Conservation (phyloP, 2,113 vertebrate species). For the Caranx ignobilis region DNA sequence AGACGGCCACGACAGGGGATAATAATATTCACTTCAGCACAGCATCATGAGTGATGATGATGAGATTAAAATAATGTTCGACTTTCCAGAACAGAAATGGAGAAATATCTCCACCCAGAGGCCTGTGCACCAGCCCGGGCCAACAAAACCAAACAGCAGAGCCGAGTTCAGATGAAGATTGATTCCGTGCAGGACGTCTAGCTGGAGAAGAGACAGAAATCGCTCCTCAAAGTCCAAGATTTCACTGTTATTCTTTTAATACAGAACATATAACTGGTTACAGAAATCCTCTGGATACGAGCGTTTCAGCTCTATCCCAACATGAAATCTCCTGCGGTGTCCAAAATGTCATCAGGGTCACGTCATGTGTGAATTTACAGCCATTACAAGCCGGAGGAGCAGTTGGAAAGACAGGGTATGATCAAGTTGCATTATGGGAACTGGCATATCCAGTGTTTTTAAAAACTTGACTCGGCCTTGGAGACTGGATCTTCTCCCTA, state of each 20-base stretch:
- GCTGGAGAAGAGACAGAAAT: not conserved
- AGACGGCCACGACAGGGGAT: no score
- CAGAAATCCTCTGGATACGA: not conserved
- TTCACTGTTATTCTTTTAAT: not conserved
- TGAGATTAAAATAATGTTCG: no score
- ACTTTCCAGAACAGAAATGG: not conserved
- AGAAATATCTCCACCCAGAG: not conserved
- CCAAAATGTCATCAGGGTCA: no score
- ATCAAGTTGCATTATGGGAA: not conserved
- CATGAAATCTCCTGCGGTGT: not conserved
- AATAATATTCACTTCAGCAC: no score
- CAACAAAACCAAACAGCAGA: not conserved
- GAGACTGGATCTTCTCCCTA: not conserved
- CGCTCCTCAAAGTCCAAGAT: no score
- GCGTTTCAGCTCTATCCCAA: not conserved
- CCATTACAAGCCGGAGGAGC: no score
- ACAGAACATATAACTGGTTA: not conserved
- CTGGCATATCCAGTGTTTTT: not conserved
- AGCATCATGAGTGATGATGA: no score
- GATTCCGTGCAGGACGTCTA: not conserved
- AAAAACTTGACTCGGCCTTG: no score
- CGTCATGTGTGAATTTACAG: no score
- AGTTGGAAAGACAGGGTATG: no score
- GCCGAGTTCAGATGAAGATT: not conserved
- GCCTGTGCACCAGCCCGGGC: not conserved